Percentiles rank a stretch among this genome's conserved stretches.
Evolutionary conservation across 53 echinoderm and acorn worm species (phyloP).

Genomic region (Echinarachnius parma): DNA sequence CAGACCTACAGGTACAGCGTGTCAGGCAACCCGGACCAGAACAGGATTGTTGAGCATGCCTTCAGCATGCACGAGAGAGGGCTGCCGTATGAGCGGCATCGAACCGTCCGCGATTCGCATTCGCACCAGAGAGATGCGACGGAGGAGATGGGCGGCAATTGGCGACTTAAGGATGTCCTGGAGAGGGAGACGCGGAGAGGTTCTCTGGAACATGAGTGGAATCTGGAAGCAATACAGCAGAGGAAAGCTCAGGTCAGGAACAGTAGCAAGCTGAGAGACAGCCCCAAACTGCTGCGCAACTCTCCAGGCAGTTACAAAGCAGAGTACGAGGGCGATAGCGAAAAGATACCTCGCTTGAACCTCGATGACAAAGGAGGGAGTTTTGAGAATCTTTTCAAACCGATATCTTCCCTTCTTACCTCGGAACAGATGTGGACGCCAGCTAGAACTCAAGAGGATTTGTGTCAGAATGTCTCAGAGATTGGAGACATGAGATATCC

Average conservation of each 20-base stretch:
- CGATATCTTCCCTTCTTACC: slow-evolving; percentile 2
- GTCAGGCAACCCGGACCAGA: not conserved
- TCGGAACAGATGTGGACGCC: not conserved
- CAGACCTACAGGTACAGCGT: not conserved
- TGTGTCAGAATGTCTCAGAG: slow-evolving; percentile 28
- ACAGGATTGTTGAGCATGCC: not conserved
- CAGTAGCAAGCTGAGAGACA: slow-evolving; percentile 30
- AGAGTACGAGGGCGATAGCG: slow-evolving; percentile 2
- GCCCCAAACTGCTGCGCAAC: slow-evolving; percentile 20
- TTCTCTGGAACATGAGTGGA: slow-evolving; percentile 28
- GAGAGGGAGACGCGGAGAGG: slow-evolving; percentile 19
- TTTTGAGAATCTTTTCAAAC: slow-evolving; percentile 14
- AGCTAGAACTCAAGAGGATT: not conserved
- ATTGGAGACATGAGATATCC: slow-evolving; percentile 15
- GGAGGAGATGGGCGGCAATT: not conserved
- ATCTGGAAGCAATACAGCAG: slow-evolving; percentile 42
- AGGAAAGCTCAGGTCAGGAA: slow-evolving; percentile 31
- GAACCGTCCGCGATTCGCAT: not conserved
- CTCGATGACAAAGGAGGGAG: not conserved
- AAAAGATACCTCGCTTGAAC: not conserved
- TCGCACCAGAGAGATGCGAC: not conserved
- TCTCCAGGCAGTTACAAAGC: slow-evolving; percentile 4
- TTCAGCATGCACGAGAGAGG: slow-evolving; percentile 7
- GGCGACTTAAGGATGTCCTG: slow-evolving; percentile 6
- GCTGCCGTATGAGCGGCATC: not conserved